These are phyloP conservation scores for Lophura nycthemera DNA, from an alignment of 2,113 vertebrate genomes.

Conservation along the genomic window DNA sequence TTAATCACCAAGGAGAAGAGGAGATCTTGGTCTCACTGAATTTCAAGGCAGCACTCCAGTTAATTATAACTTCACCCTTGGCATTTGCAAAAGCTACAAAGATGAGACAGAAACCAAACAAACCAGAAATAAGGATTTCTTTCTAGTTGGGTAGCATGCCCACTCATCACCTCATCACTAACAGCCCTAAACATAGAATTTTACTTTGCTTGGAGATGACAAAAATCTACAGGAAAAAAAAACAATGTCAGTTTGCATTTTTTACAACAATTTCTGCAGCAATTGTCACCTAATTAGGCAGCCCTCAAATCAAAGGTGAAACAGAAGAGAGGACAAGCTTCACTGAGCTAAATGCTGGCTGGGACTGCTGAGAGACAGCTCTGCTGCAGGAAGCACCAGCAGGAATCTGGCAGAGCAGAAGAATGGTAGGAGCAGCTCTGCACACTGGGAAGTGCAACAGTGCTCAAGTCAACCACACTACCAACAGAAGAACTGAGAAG, in stretches of 20 bases:
- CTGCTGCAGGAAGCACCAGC: background rate
- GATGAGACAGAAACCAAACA: background rate
- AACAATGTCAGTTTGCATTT: background rate
- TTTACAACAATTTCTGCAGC: background rate
- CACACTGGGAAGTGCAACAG: background rate
- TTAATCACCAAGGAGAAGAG: background rate
- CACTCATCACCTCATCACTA: background rate
- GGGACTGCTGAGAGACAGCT: background rate
- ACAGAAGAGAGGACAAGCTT: background rate
- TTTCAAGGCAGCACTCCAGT: background rate
- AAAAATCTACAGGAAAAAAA: background rate
- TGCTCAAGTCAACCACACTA: background rate
- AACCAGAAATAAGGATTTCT: background rate
- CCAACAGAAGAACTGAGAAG: background rate
- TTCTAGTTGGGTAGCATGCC: background rate
- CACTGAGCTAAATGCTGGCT: slow-evolving; percentile 8
- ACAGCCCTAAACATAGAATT: background rate
- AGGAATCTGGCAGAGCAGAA: background rate
- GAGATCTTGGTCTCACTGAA: background rate
- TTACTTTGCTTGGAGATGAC: background rate
- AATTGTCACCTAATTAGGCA: background rate
- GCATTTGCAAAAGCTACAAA: background rate
- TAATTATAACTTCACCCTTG: slow-evolving; percentile 12
- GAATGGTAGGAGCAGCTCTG: background rate
- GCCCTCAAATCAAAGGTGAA: slow-evolving; percentile 19